Base-by-base conservation (phyloP, 2,888 invertebrate genomes). In the Drosophila antonietae region DNA sequence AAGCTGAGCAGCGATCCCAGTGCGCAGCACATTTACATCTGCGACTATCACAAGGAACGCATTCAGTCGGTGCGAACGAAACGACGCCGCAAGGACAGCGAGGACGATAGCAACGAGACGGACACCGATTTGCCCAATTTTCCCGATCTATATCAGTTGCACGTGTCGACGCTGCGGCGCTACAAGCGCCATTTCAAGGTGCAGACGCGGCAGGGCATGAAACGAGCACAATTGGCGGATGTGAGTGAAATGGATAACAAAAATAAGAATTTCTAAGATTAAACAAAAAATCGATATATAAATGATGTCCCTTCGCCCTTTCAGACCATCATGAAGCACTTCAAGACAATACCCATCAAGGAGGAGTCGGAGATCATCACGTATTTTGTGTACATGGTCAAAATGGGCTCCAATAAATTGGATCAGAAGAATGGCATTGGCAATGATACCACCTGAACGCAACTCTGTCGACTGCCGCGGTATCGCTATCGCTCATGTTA, bases 121-220 rank as follows among this genome's bases (percentile, higher is more conserved):
- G 98, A 98, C 86, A 96, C 95, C 87, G 97, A 98, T 93, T 93
- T 96, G 46, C 98, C 98, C 8, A 98, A 98, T 91, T 97, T 98
- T 60, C 91, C 91, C n/a, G 98, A 99, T 93, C 95, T 99, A 87
- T 97, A 96, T 90, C 97, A 98, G 91, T 94, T 99, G 70, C 98
- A 98, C 94, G 96, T 98, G 15, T 98, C 98, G 90, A 98, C 99
- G n/a, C 92, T 99, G 70, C 94, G 98, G 76, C 94, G 98, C 68
- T 99, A 99, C 92, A 99, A 98, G 93, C 95, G 96, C 75, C 97
- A 98, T 92, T 99, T 96, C 92, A 98, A 98, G 93, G 96, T 99
- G 68, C 95, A 97, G 44, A 97, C 98, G 14, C 94, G 97, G 86
- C 98, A 98, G 53, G 98, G 98, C 37, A 94, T 98, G 83, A 98